Base-by-base conservation (phyloP, 2,113 vertebrate genomes). In the Pan troglodytes region DNA sequence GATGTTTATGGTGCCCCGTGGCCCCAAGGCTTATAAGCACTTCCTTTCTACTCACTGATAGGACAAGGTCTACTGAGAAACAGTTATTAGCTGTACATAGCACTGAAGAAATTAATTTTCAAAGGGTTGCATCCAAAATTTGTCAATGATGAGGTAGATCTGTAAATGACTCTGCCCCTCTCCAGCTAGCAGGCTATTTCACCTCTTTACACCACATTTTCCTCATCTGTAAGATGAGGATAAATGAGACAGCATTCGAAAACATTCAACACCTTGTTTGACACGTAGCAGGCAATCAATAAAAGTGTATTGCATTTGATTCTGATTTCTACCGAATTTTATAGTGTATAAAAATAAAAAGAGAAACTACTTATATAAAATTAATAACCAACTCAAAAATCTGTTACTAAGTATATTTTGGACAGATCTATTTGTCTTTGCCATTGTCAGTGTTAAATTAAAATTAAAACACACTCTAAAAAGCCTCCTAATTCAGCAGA, bases 361-460 rank as follows among this genome's bases (percentile, higher is more conserved):
- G 75, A 93, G 59, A n/a, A 85, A n/a, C 18, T 23, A 23, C 85
- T 94, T 72, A 90, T 57, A 55, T 23, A 43, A 95, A 95, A 91
- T 97, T 88, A 96, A 93, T 89, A 94, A 95, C 86, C 68, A 72
- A 75, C 91, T 97, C 82, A 75, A 89, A 97, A 93, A 82, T 92
- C 75, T 68, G 83, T 89, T 95, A 61, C 91, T 94, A 40, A 94
- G 57, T 96, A 20, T 87, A 80, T 78, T 93, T 94, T 84, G 79
- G 92, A 84, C 92, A 88, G 43, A 94, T 64, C 86, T 70, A 48
- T 94, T 92, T 97, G 57, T 95, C 96, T 95, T 57, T 97, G 92
- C 43, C 86, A 52, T 78, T 83, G 38, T 95, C 73, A 0, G 0
- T 27, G 55, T 93, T 83, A 94, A 91, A 93, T 94, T 75, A 93